Conservation (phyloP, 2,888 invertebrate genomes). For the Panopea generosa region DNA sequence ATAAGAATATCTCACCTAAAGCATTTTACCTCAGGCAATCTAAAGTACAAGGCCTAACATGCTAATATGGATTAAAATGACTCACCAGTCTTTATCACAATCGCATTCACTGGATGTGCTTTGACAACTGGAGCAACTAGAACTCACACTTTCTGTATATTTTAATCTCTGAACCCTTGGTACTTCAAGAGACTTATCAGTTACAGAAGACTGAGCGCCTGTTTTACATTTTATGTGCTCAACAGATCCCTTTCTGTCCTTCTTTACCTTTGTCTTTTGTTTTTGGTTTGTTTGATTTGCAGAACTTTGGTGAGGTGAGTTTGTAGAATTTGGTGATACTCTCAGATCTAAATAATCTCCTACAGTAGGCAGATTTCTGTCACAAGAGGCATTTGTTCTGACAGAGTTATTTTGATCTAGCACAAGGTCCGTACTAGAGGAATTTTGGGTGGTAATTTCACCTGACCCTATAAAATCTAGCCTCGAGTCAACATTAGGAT, state of each 20-base stretch:
- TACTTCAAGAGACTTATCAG: slow-evolving; percentile 5
- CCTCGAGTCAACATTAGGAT: neutral
- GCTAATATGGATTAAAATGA: too few species aligned
- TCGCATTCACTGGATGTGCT: slow-evolving; percentile 66
- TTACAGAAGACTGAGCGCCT: slow-evolving; percentile 29
- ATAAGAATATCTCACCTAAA: too few species aligned
- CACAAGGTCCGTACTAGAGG: neutral
- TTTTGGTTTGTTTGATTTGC: neutral
- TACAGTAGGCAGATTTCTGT: neutral
- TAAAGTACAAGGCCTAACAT: too few species aligned
- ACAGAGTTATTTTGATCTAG: too few species aligned
- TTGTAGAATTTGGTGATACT: neutral
- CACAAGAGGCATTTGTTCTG: neutral
- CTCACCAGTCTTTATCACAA: slow-evolving; percentile 75
- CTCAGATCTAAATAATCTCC: neutral
- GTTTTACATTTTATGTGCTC: slow-evolving; percentile 60
- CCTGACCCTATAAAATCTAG: neutral
- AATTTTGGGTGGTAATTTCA: neutral
- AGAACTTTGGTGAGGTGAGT: neutral
- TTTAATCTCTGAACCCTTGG: slow-evolving; percentile 45
- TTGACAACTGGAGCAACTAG: slow-evolving; percentile 58
- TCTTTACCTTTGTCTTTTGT: neutral
- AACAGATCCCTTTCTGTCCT: slow-evolving; percentile 24
- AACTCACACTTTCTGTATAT: slow-evolving; percentile 58
- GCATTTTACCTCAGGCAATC: too few species aligned